These are phyloP conservation scores for Ennomos quercinarius DNA, from an alignment of 2,888 invertebrate species.

Conservation along the genomic window DNA sequence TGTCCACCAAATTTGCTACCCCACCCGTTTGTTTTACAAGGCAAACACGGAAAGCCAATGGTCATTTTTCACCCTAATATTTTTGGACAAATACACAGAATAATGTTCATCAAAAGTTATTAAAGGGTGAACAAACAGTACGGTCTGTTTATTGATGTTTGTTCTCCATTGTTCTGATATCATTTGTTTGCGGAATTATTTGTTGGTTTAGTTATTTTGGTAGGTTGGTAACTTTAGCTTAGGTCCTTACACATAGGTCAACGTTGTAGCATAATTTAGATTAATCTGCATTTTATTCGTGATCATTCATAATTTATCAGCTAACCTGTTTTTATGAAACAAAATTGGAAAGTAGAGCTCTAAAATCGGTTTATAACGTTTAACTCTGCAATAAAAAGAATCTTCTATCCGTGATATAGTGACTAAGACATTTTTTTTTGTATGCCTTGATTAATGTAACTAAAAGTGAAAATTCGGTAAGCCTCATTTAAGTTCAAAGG, in stretches of 20 bases:
- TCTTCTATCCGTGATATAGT: background rate
- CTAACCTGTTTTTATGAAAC: too few species aligned
- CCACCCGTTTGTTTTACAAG: conserved; percentile 18
- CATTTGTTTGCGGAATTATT: conserved; percentile 28
- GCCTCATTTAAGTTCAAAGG: too few species aligned
- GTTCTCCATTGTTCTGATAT: conserved; percentile 32
- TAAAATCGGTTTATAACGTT: conserved; percentile 16
- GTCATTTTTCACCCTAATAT: conserved; percentile 43
- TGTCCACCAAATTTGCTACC: conserved; percentile 22
- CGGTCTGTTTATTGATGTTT: conserved; percentile 35
- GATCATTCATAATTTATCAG: too few species aligned
- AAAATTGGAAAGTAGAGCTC: conserved; percentile 9
- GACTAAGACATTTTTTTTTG: too few species aligned
- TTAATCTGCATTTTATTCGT: too few species aligned
- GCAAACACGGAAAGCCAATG: conserved; percentile 34
- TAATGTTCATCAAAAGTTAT: conserved; percentile 45
- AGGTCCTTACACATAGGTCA: too few species aligned
- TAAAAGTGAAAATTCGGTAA: too few species aligned
- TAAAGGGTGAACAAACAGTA: conserved; percentile 36
- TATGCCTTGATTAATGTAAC: too few species aligned
- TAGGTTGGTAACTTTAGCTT: conserved; percentile 5
- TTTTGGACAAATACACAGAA: conserved; percentile 37
- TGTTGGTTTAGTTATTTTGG: conserved; percentile 11
- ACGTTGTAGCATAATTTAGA: too few species aligned
- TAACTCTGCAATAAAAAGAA: conserved; percentile 9